Percentiles rank a stretch among this genome's conserved stretches.
Conservation (phyloP, 2,113 vertebrate genomes). For the Morone saxatilis region DNA sequence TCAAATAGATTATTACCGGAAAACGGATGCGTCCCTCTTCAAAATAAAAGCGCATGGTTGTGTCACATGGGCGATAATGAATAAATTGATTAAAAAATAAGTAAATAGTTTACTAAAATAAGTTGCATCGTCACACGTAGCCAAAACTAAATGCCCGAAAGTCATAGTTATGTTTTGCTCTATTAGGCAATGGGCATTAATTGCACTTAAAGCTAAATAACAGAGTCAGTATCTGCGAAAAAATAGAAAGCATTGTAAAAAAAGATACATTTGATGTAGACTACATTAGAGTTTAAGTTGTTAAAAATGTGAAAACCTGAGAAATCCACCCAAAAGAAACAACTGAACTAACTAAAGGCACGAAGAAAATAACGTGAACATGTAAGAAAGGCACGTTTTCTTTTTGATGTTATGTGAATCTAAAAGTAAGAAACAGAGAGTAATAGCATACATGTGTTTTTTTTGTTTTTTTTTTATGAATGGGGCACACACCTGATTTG, state of each 20-base stretch:
- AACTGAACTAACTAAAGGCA: neutral
- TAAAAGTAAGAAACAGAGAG: no score
- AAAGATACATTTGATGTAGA: no score
- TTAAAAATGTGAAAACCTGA: neutral
- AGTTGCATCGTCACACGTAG: neutral
- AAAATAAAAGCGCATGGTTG: constrained; percentile 33
- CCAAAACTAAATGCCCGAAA: neutral
- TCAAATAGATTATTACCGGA: neutral
- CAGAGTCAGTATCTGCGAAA: no score
- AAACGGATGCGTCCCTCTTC: neutral
- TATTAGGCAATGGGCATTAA: neutral
- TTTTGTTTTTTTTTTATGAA: no score
- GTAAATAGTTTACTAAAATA: neutral
- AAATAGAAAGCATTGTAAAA: no score
- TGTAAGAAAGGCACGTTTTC: neutral
- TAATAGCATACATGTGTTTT: no score
- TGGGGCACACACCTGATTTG: no score
- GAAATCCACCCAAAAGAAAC: neutral
- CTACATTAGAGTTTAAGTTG: neutral
- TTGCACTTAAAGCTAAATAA: no score
- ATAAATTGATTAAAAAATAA: neutral
- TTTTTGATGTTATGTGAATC: neutral
- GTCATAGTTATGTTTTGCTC: neutral
- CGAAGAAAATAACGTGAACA: neutral
- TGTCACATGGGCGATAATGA: neutral